Conservation (phyloP, 2,888 invertebrate genomes). For the Thereva nobilitata region DNA sequence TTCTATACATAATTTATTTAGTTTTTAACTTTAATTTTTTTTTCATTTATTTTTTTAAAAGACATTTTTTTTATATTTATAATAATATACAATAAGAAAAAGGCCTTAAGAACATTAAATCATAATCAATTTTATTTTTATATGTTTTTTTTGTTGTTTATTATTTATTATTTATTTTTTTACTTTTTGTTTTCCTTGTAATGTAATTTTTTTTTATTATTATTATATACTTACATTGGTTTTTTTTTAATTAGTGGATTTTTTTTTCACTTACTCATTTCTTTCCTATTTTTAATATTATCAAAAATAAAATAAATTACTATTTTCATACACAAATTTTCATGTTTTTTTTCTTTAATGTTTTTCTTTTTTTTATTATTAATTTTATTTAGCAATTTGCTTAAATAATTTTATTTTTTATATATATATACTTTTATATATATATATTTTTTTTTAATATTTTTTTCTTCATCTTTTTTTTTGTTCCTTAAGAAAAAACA, state of each 20-base stretch:
- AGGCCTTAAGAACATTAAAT: slow-evolving; percentile 22
- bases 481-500: slow-evolving; percentile 2
- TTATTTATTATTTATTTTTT: slow-evolving; percentile 1
- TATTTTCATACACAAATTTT: slow-evolving; percentile 20
- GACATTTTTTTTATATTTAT: slow-evolving; percentile 17
- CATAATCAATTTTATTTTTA: slow-evolving; percentile 18
- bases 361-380: not conserved
- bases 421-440: not conserved
- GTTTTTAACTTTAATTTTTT: slow-evolving; percentile 23
- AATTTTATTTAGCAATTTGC: not conserved
- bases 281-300: slow-evolving; percentile 12
- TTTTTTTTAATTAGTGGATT: slow-evolving; percentile 7
- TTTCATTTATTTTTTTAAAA: slow-evolving; percentile 9
- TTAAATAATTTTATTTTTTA: not conserved
- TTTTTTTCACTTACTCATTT: slow-evolving; percentile 5
- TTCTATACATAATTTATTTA: slow-evolving; percentile 58
- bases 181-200: slow-evolving; percentile 2
- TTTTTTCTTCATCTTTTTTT: not conserved
- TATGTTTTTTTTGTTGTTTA: slow-evolving; percentile 3
- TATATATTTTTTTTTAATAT: not conserved
- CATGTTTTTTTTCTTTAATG: not conserved
- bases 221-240: not conserved
- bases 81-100: slow-evolving; percentile 33
- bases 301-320: slow-evolving; percentile 34
- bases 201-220: slow-evolving; percentile 14